Conservation (phyloP, 2,797 vertebrate genomes). For the Streptopelia turtur region DNA sequence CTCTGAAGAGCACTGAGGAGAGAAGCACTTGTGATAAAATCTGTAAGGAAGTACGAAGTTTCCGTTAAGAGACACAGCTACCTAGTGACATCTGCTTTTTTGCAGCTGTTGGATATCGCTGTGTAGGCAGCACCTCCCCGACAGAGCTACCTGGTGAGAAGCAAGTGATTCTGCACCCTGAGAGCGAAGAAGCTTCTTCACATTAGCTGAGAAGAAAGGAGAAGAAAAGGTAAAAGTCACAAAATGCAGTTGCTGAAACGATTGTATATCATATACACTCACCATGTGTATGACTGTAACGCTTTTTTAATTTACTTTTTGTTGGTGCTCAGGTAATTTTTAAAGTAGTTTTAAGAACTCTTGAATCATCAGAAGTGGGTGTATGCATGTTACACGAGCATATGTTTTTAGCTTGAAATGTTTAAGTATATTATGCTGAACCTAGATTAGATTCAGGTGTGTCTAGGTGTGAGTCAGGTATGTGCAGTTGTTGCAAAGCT, state of each 20-base stretch:
- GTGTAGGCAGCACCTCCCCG: not conserved
- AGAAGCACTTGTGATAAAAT: constrained; percentile 1
- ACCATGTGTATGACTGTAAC: not conserved
- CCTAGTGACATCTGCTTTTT: not conserved
- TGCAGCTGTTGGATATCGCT: not conserved
- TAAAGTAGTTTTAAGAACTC: not conserved
- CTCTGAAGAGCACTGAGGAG: not conserved
- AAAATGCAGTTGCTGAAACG: not conserved
- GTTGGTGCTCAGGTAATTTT: not conserved
- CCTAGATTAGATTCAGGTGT: not conserved
- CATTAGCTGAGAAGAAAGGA: not conserved
- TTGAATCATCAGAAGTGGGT: not conserved
- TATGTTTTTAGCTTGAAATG: not conserved
- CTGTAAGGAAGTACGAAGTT: constrained; percentile 43
- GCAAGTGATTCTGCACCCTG: not conserved
- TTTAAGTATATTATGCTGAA: not conserved
- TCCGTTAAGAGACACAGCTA: not conserved
- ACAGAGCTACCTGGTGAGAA: constrained; percentile 22
- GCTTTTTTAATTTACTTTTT: not conserved
- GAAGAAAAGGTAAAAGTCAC: constrained; percentile 44
- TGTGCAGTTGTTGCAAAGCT: not conserved
- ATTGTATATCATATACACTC: not conserved
- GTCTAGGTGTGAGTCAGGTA: not conserved
- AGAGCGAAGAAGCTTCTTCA: not conserved
- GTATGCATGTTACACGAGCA: not conserved